Conservation (phyloP, 1,140 invertebrate species). For the Mactra quadrangularis region DNA sequence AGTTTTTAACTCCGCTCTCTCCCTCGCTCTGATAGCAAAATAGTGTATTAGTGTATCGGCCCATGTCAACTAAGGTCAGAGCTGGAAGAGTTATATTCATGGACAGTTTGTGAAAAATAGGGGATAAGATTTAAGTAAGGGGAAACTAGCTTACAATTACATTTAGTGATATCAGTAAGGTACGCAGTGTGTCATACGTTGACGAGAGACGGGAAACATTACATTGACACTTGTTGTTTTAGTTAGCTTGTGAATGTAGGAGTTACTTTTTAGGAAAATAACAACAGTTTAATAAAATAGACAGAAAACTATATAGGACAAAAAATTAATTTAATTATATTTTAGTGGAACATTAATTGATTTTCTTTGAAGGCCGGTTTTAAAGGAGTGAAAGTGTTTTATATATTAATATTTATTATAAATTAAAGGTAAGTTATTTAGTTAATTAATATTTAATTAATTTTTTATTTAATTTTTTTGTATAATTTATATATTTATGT, state of each 20-base stretch:
- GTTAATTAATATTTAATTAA: too few species aligned
- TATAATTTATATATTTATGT: too few species aligned
- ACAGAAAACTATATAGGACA: too few species aligned
- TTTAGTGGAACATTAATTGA: too few species aligned
- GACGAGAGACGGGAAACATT: not conserved
- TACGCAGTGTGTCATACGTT: conserved; percentile 37
- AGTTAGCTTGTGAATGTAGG: conserved; percentile 8
- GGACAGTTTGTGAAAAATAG: conserved; percentile 5
- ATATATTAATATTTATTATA: too few species aligned
- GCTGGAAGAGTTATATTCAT: conserved; percentile 13
- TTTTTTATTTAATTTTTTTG: too few species aligned
- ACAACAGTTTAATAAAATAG: not conserved
- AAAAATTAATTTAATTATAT: too few species aligned
- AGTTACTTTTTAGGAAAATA: not conserved
- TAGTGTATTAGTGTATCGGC: conserved; percentile 33
- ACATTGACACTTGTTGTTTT: conserved; percentile 18
- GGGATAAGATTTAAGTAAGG: conserved; percentile 19
- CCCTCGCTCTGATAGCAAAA: conserved; percentile 29
- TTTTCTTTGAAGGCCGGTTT: too few species aligned
- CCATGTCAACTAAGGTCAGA: conserved; percentile 24
- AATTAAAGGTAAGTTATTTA: too few species aligned
- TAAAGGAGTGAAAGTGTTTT: too few species aligned
- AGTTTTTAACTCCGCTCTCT: too few species aligned
- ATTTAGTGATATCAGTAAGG: conserved; percentile 29
- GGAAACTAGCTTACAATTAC: conserved; percentile 18